These are phyloP conservation scores for Oscheius sp. DNA, from an alignment of 2,888 invertebrate genomes.

Conservation along the genomic window DNA sequence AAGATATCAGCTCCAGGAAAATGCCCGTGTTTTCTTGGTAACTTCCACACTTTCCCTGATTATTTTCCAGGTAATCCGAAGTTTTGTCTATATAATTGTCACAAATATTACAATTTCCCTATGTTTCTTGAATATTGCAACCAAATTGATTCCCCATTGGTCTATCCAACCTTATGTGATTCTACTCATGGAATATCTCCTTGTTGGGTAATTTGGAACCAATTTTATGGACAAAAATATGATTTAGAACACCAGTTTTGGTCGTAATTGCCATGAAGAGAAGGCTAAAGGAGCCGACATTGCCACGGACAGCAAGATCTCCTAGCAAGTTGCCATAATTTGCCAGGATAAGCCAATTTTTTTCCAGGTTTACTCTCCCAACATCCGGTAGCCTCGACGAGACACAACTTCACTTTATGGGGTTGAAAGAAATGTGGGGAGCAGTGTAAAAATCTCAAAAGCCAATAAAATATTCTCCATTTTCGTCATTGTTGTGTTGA, in stretches of 20 bases:
- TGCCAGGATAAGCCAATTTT: not conserved
- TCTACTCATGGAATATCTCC: constrained; percentile 33
- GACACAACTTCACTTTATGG: constrained; percentile 28
- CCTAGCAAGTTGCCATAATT: constrained; percentile 1
- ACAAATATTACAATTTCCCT: constrained; percentile 20
- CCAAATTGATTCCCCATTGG: constrained; percentile 14
- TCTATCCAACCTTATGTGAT: constrained; percentile 28
- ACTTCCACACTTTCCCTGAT: not conserved
- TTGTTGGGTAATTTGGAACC: constrained; percentile 13
- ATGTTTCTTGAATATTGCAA: constrained; percentile 13
- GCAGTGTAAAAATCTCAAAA: not conserved
- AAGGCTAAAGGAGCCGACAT: constrained; percentile 5
- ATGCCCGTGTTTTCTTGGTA: constrained; percentile 25
- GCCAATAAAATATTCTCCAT: not conserved
- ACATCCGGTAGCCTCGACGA: not conserved
- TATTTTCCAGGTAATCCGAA: not conserved
- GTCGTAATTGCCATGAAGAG: constrained; percentile 25
- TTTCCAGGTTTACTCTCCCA: not conserved
- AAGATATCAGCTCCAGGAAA: constrained; percentile 31
- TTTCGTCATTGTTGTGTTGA: no score
- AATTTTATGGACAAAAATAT: not conserved
- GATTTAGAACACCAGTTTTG: constrained; percentile 19
- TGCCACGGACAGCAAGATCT: not conserved
- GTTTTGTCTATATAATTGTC: constrained; percentile 33
- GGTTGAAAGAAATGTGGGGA: constrained; percentile 29